Conservation (phyloP, 2,888 invertebrate genomes). For the Chloroclysta siterata region DNA sequence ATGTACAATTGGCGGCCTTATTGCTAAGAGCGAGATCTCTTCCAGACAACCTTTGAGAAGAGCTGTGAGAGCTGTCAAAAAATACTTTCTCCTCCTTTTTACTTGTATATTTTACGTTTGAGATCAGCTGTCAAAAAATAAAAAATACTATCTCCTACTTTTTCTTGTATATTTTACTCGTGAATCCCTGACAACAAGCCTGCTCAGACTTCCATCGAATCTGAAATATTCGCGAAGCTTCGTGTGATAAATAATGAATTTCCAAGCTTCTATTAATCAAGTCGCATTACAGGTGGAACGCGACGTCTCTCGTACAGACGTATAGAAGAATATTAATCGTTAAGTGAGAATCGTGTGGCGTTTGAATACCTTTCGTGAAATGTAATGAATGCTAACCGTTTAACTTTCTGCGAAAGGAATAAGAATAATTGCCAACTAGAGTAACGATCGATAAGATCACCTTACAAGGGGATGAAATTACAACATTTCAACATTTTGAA, state of each 20-base stretch:
- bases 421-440: not conserved
- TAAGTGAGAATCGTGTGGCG: slow-evolving; percentile 15
- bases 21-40: no score
- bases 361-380: slow-evolving; percentile 23
- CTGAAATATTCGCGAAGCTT: slow-evolving; percentile 18
- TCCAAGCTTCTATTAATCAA: slow-evolving; percentile 47
- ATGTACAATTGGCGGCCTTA: no score
- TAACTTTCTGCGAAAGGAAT: not conserved
- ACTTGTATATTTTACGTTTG: no score
- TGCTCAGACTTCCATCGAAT: slow-evolving; percentile 12
- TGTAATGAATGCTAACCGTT: slow-evolving; percentile 7
- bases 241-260: slow-evolving; percentile 42
- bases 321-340: slow-evolving; percentile 34
- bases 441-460: not conserved
- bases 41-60: no score
- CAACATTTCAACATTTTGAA: no score
- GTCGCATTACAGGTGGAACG: slow-evolving; percentile 33
- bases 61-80: no score
- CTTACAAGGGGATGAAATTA: no score
- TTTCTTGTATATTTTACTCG: not conserved
- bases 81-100: no score
- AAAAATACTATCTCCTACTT: not conserved
- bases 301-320: slow-evolving; percentile 27
- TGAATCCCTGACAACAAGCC: not conserved
- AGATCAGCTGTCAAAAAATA: no score